Conservation (phyloP, 2,113 vertebrate genomes). For the Rhodinocichla rosea region DNA sequence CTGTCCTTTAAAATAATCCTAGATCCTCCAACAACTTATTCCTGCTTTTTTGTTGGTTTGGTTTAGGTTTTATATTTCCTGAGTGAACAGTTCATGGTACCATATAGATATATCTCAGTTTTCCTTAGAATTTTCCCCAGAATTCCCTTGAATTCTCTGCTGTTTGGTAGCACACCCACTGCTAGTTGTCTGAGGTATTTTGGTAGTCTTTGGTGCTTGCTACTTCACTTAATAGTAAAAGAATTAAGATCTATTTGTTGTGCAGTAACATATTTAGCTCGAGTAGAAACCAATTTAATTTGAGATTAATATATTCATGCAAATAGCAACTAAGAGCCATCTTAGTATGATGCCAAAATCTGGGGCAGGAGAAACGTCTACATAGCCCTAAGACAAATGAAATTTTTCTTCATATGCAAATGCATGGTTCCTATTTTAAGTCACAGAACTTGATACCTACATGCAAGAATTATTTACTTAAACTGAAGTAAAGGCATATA, state of each 20-base stretch:
- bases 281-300: not conserved
- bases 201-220: not conserved
- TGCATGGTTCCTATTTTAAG: not conserved
- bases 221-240: not conserved
- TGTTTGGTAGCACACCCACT: not conserved
- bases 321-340: not conserved
- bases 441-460: not conserved
- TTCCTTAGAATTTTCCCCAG: not conserved
- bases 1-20: not conserved
- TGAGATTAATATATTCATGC: not conserved
- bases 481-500: not conserved
- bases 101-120: not conserved
- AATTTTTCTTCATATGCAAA: not conserved
- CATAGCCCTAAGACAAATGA: not conserved
- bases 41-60: not conserved
- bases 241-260: not conserved
- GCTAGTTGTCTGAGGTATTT: not conserved
- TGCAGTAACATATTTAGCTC: not conserved
- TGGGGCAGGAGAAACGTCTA: not conserved
- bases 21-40: not conserved
- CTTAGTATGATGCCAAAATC: not conserved
- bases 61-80: not conserved
- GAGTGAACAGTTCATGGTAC: not conserved
- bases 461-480: not conserved
- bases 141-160: not conserved